A percentile compares a stretch with the other conserved stretches of the same genome.
Conservation (phyloP, 2,888 invertebrate genomes). For the Orthonychiurus folsomi region DNA sequence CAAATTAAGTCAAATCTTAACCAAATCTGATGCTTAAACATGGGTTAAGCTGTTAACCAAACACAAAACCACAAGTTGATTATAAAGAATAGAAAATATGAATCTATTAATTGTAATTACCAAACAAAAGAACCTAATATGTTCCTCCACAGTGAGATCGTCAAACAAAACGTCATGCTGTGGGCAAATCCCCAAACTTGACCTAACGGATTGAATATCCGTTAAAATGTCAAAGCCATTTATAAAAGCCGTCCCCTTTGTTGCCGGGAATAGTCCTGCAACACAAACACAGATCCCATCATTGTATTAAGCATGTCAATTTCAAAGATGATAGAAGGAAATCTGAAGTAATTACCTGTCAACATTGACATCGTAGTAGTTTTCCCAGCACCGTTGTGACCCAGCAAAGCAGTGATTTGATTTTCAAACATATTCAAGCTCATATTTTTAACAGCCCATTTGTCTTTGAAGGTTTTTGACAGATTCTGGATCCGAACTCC, state of each 20-base stretch:
- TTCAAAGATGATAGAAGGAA: not conserved
- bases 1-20: not conserved
- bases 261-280: conserved; percentile 61
- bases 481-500: conserved; percentile 44
- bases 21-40: not conserved
- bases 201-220: conserved; percentile 57
- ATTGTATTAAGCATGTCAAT: no score
- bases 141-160: conserved; percentile 71
- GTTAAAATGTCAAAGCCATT: conserved; percentile 61
- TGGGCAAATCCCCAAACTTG: conserved; percentile 77
- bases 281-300: no score
- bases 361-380: conserved; percentile 66
- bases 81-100: not conserved
- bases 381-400: conserved; percentile 78
- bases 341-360: conserved; percentile 46
- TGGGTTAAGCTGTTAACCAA: no score
- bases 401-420: conserved; percentile 78
- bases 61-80: not conserved
- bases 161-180: conserved; percentile 79
- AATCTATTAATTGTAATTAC: conserved; percentile 42
- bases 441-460: conserved; percentile 58
- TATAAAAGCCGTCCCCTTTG: conserved; percentile 61
- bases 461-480: conserved; percentile 41
- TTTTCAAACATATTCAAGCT: conserved; percentile 67
- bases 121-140: conserved; percentile 72